Base-by-base conservation (phyloP, 2,797 vertebrate species). In the Poecilia picta region DNA sequence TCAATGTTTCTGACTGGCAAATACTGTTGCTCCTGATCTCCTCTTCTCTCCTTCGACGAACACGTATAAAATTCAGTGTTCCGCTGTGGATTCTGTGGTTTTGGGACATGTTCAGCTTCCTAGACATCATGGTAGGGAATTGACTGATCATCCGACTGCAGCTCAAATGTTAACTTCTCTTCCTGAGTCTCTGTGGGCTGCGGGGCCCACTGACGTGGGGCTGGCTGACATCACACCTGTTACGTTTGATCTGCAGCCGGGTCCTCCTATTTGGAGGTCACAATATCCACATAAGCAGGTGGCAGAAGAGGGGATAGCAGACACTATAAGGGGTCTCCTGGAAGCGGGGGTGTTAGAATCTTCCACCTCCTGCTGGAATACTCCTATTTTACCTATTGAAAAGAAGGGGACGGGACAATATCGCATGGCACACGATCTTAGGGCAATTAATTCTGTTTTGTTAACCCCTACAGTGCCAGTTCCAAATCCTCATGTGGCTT, bases 231-330 rank as follows among this genome's bases (percentile, higher is more conserved):
- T 43, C 4, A 11, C n/a, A 11, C 59, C 74, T 1, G 28, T 49
- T 1, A 36, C 28, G 0, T 66, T 64, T 25, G 1, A 36, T 23
- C 2, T 36, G 1, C 4, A 15, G 0, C 5, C 18, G 2, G 4
- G 2, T 1, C 1, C 12, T 20, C 59, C 59, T 0, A 36, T 66
- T 2, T 76, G 43, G 43, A 5, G 20, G 2, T 0, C 20, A 2
- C 74, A 76, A 4, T 66, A 76, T 4, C 10, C n/a, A 0, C 59
- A 66, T 5, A 68, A 51, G 2, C 5, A 45, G 20, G 25, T 25
- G 2, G 62, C 75, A 15, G 33, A 41, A 2, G 10, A 8, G 7
- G 62, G 75, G 0, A 76, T 76, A 2, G 0, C 0, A 10, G 46
- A 76, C 0, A 76, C 45, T 0, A 76, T 76, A 0, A 5, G 13